Evolutionary conservation across 2,797 vertebrate genomes (phyloP), one percentile per base, ranked within the genome.

Genomic region (Glossophaga mutica): DNA sequence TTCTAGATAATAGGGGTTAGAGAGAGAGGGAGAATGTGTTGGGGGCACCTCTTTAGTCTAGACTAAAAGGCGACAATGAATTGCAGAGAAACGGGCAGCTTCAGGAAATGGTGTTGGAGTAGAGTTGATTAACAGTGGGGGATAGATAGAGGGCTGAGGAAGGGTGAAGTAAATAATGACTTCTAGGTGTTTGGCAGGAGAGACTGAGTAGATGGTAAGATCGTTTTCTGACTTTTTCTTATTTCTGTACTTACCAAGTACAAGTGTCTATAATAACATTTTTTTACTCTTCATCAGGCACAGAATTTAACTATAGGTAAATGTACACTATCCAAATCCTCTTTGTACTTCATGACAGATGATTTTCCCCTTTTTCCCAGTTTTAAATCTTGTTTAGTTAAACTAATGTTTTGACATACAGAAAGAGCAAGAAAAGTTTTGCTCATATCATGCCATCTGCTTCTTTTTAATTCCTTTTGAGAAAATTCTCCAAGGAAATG

Each of bases 401-500:
- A 86, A 91, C 77, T 68, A 50, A 37, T 71, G 91, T 92, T 94
- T 93, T 95, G 76, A 85, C 84, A 82, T 89, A 85, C 32, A 89
- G n/a, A 34, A 87, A 42, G 14, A 96, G 6, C 44, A 91, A 95
- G 78, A 82, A 90, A 95, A 87, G 50, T 10, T 44, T 44, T 93
- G 90, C 46, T 95, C n/a, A n/a, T 78, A 85, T 87, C 46, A 67
- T 93, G 34, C 90, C 83, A 90, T 90, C 85, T 97, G 92, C 67
- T 96, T 34, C n/a, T 90, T 82, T 96, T 94, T n/a, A 65, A 85
- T 86, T 95, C 83, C 68, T 88, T 95, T 94, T 81, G 94, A 90
- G 87, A 95, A 94, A 90, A 82, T 82, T 87, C 84, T 94, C 92
- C 87, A 67, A 39, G 55, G 81, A 46, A 92, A 39, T 76, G 6